These are phyloP conservation scores for Drosophila tanythrix DNA, from an alignment of 2,888 invertebrate genomes.

Conservation along the genomic window DNA sequence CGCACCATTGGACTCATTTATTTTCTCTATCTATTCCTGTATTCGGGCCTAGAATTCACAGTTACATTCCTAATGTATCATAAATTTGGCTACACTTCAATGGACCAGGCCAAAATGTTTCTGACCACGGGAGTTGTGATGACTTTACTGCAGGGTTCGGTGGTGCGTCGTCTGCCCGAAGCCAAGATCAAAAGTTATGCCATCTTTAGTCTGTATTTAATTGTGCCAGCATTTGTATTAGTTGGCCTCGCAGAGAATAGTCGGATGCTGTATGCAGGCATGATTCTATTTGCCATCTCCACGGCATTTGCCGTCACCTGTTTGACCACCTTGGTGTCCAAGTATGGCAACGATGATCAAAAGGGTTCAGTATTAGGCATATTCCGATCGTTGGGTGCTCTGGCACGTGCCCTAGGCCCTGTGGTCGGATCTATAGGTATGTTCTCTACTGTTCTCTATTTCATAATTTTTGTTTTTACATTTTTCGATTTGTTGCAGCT, in stretches of 20 bases:
- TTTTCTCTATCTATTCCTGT: constrained; percentile 96
- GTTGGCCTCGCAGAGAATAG: constrained; percentile 90
- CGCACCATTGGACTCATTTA: constrained; percentile 90
- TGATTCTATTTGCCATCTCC: constrained; percentile 94
- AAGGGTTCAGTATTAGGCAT: constrained; percentile 97
- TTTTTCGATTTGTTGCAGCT: constrained; percentile 86
- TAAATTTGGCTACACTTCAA: constrained; percentile 94
- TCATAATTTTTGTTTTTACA: not conserved
- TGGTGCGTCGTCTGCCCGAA: constrained; percentile 92
- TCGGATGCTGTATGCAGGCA: constrained; percentile 90
- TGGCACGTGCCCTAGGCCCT: constrained; percentile 97
- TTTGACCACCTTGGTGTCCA: constrained; percentile 96
- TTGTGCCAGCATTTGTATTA: constrained; percentile 94
- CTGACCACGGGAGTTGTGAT: constrained; percentile 95
- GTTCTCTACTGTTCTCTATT: constrained; percentile 1
- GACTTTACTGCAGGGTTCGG: constrained; percentile 95
- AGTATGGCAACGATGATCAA: constrained; percentile 91
- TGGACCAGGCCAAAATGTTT: constrained; percentile 99
- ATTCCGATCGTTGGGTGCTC: constrained; percentile 96
- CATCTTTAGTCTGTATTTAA: constrained; percentile 91
- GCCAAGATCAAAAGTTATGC: constrained; percentile 90
- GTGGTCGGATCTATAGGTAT: constrained; percentile 93
- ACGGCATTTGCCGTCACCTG: constrained; percentile 98
- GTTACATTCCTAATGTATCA: constrained; percentile 98
- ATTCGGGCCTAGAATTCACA: constrained; percentile 98